These are phyloP conservation scores for Phyllotreta cruciferae DNA, from an alignment of 2,888 invertebrate species.

Conservation along the genomic window DNA sequence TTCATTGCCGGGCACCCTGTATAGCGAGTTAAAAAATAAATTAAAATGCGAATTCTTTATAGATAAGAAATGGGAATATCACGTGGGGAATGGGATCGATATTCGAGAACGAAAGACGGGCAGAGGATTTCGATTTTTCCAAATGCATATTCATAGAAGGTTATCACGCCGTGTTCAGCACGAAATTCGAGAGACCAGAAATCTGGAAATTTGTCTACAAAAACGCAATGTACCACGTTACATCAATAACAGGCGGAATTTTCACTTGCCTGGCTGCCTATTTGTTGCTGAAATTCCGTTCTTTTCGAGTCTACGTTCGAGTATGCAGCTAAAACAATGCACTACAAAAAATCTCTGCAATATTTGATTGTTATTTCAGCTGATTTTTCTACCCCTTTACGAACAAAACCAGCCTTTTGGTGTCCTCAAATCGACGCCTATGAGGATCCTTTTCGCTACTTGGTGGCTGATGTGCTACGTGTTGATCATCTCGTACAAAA, in stretches of 20 bases:
- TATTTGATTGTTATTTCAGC: too few relatives aligned
- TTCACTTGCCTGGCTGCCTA: neutral
- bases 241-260: neutral
- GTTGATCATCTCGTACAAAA: neutral
- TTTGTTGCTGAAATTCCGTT: neutral
- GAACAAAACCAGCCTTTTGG: too few relatives aligned
- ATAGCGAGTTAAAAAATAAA: neutral
- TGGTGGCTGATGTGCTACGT: constrained; percentile 1
- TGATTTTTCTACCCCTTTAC: too few relatives aligned
- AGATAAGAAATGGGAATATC: neutral
- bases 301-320: too few relatives aligned
- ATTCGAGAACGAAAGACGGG: neutral
- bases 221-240: neutral
- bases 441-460: too few relatives aligned
- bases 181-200: neutral
- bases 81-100: neutral
- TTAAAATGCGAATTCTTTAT: constrained; percentile 1
- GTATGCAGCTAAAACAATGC: too few relatives aligned
- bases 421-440: too few relatives aligned
- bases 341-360: too few relatives aligned
- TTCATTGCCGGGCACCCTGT: too few relatives aligned
- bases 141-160: constrained; percentile 1
- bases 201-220: neutral
- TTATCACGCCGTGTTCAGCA: constrained; percentile 3
- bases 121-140: neutral